Evolutionary conservation across 2,888 invertebrate genomes (phyloP).

Genomic region (Drepanosiphum platanoidis): DNA sequence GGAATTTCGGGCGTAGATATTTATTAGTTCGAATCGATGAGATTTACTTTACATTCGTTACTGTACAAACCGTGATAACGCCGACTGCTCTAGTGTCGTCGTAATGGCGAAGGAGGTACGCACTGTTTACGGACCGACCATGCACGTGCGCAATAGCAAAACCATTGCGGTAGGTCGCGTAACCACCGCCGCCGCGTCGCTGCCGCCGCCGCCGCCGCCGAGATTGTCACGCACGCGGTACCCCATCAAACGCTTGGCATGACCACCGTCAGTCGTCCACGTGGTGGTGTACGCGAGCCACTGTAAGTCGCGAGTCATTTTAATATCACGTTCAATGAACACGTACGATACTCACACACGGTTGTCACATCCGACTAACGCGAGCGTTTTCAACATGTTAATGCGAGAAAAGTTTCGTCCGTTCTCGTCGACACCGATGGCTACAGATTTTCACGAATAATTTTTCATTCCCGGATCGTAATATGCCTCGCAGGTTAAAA

Average conservation of each 20-base stretch:
- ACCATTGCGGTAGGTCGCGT: constrained; percentile 39
- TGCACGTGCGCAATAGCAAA: constrained; percentile 41
- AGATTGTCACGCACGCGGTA: constrained; percentile 84
- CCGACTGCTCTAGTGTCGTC: constrained; percentile 1
- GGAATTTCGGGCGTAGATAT: too few species aligned
- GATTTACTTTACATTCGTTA: too few species aligned
- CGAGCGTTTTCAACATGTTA: background rate
- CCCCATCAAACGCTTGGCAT: constrained; percentile 67
- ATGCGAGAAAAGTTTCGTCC: background rate
- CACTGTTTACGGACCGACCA: background rate
- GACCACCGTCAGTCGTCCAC: constrained; percentile 54
- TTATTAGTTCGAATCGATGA: too few species aligned
- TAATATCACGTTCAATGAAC: too few species aligned
- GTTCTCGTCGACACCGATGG: too few species aligned
- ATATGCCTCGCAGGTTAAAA: background rate
- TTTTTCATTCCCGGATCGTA: too few species aligned
- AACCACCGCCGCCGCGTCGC: background rate
- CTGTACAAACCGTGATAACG: too few species aligned
- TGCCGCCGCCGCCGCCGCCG: constrained; percentile 72
- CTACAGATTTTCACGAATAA: too few species aligned
- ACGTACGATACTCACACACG: background rate
- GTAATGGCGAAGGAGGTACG: background rate
- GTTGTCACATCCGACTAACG: background rate
- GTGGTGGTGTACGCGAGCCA: constrained; percentile 47
- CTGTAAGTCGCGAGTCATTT: background rate